These are phyloP conservation scores for Nebria ingens DNA, from an alignment of 1,140 invertebrate genomes.

Conservation along the genomic window DNA sequence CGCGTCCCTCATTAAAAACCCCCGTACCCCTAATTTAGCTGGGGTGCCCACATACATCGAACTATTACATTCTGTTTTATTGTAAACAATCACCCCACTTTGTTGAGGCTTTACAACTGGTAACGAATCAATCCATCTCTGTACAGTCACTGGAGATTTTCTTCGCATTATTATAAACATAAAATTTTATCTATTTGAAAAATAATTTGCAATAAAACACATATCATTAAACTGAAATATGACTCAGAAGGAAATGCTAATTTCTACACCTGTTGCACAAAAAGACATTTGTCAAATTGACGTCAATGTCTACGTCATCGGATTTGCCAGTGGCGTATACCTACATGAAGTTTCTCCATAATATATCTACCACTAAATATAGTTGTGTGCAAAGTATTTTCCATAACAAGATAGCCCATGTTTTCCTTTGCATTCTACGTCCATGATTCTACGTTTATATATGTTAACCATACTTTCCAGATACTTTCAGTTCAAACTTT, in stretches of 20 bases:
- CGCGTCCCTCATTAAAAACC: constrained; percentile 39
- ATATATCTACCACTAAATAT: no score
- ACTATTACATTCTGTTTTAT: neutral
- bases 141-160: constrained; percentile 27
- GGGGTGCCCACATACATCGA: neutral
- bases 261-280: neutral
- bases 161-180: constrained; percentile 6
- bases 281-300: neutral
- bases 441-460: no score
- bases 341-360: no score
- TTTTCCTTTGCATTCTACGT: no score
- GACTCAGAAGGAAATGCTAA: no score
- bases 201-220: no score
- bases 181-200: no score
- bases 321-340: neutral
- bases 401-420: no score
- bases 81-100: neutral
- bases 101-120: constrained; percentile 17
- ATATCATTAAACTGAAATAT: no score
- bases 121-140: constrained; percentile 41
- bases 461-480: neutral
- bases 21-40: neutral
- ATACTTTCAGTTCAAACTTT: neutral
- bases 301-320: neutral
- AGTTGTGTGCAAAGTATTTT: no score